Evolutionary conservation across 1,140 invertebrate species (phyloP), one percentile per base, ranked within the genome.

Genomic region (Ceratina australensis): DNA sequence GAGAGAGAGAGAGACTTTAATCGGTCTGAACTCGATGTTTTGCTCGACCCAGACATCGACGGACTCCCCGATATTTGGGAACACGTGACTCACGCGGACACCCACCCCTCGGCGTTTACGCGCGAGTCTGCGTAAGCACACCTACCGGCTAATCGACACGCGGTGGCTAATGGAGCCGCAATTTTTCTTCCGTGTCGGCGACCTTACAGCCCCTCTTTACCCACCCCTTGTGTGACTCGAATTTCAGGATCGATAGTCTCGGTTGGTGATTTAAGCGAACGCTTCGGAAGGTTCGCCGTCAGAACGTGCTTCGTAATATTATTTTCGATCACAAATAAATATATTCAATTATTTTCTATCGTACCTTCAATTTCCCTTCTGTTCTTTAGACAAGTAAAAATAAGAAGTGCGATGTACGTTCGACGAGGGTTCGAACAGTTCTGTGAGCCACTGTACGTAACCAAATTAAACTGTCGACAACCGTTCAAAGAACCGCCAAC

Each of bases 31-130:
- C 15, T n/a, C 42, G 20, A 16, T 0, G 18, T 42, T 16, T 15
- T 10, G 10, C 8, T 52, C 20, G n/a, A 4, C 33, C 24, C 22
- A 24, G 8, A 0, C 22, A 18, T 8, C 64, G 33, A 12, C 15
- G n/a, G n/a, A 54, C 52, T 18, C 8, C 52, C 52, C n/a, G n/a
- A 54, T 18, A 67, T 54, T 67, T 33, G 18, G 18, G 52, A 67
- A 28, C 49, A 67, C 49, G 47, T 67, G 65, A 67, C 49, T 67
- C 49, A 67, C 16, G 24, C 49, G 24, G 26, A 49, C 24, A 15
- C 24, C 24, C 10, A 20, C 22, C 49, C 49, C 50, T 67, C 20
- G 24, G 24, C 7, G 28, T 67, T 33, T 26, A 8, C 12, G n/a
- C n/a, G 61, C n/a, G 56, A 24, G 1, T 57, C 56, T 57, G 56